Conservation (phyloP, 2,888 invertebrate genomes). For the Eretmocerus hayati region DNA sequence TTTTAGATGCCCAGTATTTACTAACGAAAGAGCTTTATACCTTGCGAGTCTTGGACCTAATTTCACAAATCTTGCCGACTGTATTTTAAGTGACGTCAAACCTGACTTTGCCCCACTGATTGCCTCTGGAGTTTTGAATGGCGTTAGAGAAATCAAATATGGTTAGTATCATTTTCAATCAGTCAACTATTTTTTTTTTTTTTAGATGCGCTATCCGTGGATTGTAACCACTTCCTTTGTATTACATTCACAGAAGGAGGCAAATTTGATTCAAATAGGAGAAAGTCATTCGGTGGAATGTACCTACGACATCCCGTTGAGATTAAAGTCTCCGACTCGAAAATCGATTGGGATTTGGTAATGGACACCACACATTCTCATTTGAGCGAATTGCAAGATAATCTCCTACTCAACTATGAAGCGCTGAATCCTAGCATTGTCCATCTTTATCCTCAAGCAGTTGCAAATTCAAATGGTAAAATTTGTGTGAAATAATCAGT, state of each 20-base stretch:
- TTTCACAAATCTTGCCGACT: slow-evolving; percentile 47
- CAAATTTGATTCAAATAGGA: slow-evolving; percentile 35
- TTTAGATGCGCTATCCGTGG: not conserved
- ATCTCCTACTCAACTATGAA: slow-evolving; percentile 55
- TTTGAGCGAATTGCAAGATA: slow-evolving; percentile 56
- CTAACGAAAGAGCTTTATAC: slow-evolving; percentile 51
- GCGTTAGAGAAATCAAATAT: slow-evolving; percentile 36
- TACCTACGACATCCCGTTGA: slow-evolving; percentile 37
- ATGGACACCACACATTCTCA: slow-evolving; percentile 51
- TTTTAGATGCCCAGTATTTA: slow-evolving; percentile 51
- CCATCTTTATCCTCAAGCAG: slow-evolving; percentile 48
- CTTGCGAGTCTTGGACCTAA: slow-evolving; percentile 53
- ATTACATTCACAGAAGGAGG: slow-evolving; percentile 39
- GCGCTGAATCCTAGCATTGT: slow-evolving; percentile 57
- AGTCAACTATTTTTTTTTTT: not conserved
- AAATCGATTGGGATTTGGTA: slow-evolving; percentile 58
- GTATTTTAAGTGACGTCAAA: slow-evolving; percentile 39
- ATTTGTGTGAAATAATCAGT: not conserved
- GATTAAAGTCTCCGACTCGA: slow-evolving; percentile 42
- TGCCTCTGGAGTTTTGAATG: slow-evolving; percentile 40
- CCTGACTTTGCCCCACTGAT: slow-evolving; percentile 43
- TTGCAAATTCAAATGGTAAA: slow-evolving; percentile 42
- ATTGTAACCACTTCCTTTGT: slow-evolving; percentile 1
- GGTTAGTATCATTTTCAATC: slow-evolving; percentile 35
- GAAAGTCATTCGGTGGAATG: slow-evolving; percentile 40